Evolutionary conservation across 2,113 vertebrate genomes (phyloP).

Genomic region (Syngnathus scovelli): DNA sequence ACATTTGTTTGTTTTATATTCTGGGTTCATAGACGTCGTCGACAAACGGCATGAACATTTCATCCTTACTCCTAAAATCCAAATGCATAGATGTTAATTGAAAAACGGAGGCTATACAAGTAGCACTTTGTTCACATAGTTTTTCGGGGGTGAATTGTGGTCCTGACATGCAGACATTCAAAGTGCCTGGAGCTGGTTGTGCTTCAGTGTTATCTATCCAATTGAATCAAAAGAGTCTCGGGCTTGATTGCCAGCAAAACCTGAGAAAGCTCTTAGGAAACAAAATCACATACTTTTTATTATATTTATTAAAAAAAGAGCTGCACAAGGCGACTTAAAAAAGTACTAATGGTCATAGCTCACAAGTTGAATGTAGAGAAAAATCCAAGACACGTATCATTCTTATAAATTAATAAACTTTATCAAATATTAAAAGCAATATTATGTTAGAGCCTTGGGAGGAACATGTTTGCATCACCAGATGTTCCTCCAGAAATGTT

Average conservation of each 20-base stretch:
- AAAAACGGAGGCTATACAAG: conserved; percentile 32
- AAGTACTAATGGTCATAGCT: conserved; percentile 31
- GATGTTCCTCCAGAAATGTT: conserved; percentile 27
- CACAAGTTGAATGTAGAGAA: conserved; percentile 31
- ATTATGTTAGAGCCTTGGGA: conserved; percentile 46
- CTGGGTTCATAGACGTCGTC: conserved; percentile 20
- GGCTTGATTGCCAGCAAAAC: conserved; percentile 44
- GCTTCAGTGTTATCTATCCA: conserved; percentile 42
- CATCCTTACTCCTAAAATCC: conserved; percentile 29
- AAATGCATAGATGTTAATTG: conserved; percentile 57
- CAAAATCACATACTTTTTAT: conserved; percentile 11
- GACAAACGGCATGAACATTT: conserved; percentile 24
- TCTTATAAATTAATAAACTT: conserved; percentile 54
- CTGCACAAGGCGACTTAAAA: conserved; percentile 43
- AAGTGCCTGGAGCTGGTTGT: conserved; percentile 53
- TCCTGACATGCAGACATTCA: conserved; percentile 29
- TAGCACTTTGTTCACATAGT: conserved; percentile 16
- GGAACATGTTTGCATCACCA: conserved; percentile 47
- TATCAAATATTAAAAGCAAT: conserved; percentile 55
- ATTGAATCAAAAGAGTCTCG: conserved; percentile 34
- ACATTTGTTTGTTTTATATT: conserved; percentile 37
- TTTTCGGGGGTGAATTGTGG: conserved; percentile 14
- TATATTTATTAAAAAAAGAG: conserved; percentile 13
- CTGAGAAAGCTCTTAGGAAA: conserved; percentile 36
- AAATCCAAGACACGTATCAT: conserved; percentile 42